Evolutionary conservation across 2,797 vertebrate genomes (phyloP), one percentile per base, ranked within the genome.

Genomic region (Calcarius lapponicus): DNA sequence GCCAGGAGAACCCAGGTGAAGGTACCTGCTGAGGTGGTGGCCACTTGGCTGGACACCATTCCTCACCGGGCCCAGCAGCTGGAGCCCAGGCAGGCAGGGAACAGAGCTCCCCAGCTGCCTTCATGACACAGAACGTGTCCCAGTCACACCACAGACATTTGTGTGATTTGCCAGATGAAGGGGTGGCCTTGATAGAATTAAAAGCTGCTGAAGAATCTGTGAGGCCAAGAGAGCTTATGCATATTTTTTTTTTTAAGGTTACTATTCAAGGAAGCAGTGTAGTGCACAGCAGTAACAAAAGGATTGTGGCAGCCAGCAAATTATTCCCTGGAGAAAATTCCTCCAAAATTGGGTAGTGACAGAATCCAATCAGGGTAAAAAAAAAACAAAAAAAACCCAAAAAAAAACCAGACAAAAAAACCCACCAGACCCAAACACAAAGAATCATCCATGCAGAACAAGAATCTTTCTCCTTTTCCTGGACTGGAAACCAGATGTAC

Each of bases 111-210:
- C 60, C 40, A 38, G 28, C 53, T 9, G 17, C n/a, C 11, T 7
- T 57, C 4, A 0, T 19, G 80, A 80, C 2, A 3, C 38, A 0
- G 62, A 74, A 45, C 0, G 1, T 3, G 0, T 38, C 45, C 84
- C 53, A 2, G 31, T 56, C 73, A 32, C 29, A 21, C 54, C 21
- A 4, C 50, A 38, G 62, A 50, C 26, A 3, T 19, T 51, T 0
- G 0, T 10, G 1, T 21, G 31, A 20, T 89, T 78, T 76, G 57
- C 56, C 71, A 86, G 76, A 62, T 61, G 54, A 69, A 96, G 57
- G 65, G 45, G 54, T 7, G 3, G 61, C 60, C 67, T 70, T 43
- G 36, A 60, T 17, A 54, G 72, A 96, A 76, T 82, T 85, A 74
- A 86, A 92, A 73, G 29, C 58, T 81, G 48, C 13, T 65, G 72